Percentiles rank a stretch among this genome's conserved stretches.
These are phyloP conservation scores for Tachina fera DNA, from an alignment of 2,888 invertebrate genomes.

Conservation along the genomic window DNA sequence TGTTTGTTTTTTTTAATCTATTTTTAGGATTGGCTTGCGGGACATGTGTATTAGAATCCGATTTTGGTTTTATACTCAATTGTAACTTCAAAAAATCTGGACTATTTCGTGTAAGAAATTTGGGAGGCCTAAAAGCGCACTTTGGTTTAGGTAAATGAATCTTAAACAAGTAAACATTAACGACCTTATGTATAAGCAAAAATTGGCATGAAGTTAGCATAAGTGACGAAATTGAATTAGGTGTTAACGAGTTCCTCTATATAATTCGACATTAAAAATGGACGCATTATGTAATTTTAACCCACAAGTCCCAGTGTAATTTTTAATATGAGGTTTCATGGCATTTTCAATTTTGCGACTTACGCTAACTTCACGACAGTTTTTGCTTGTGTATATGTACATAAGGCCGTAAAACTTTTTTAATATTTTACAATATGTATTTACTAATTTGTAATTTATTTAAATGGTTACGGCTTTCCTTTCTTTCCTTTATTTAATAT, in stretches of 20 bases:
- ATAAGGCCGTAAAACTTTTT: too few species aligned
- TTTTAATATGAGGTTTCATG: too few species aligned
- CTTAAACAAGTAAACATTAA: constrained; percentile 9
- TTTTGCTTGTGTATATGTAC: too few species aligned
- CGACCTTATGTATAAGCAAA: too few species aligned
- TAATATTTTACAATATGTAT: background rate
- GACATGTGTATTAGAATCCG: constrained; percentile 94
- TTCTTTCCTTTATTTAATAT: background rate
- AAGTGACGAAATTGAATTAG: too few species aligned
- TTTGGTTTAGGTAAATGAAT: constrained; percentile 91
- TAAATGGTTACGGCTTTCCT: constrained; percentile 13
- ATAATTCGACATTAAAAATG: too few species aligned
- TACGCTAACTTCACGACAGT: too few species aligned
- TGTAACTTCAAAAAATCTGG: constrained; percentile 96
- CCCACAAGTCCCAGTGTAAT: too few species aligned
- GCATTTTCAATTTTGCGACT: too few species aligned
- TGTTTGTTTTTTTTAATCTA: constrained; percentile 81
- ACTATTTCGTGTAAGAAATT: constrained; percentile 94
- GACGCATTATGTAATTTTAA: too few species aligned
- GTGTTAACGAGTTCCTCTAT: too few species aligned
- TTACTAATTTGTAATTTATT: constrained; percentile 9
- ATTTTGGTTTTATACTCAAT: constrained; percentile 94
- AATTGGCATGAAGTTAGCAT: too few species aligned
- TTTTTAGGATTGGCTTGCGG: constrained; percentile 87
- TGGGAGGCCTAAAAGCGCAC: constrained; percentile 95